Percentiles rank a stretch among this genome's conserved stretches.
Conservation (phyloP, 1,140 invertebrate species). For the Saccostrea cuccullata region DNA sequence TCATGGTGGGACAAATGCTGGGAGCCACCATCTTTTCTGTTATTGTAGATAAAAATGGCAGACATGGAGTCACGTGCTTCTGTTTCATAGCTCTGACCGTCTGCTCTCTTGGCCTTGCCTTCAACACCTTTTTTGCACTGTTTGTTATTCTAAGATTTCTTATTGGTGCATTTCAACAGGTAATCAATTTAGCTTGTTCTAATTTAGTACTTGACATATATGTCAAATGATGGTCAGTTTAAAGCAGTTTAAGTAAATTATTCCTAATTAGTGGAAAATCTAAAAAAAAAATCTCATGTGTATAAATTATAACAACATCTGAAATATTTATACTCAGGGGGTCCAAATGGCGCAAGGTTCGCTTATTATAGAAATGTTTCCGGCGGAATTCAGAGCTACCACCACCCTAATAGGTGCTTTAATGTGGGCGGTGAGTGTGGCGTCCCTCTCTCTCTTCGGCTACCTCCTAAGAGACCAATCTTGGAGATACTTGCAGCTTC, state of each 20-base stretch:
- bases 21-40: constrained; percentile 58
- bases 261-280: no score
- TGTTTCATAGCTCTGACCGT: neutral
- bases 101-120: neutral
- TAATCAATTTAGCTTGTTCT: neutral
- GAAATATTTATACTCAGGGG: constrained; percentile 32
- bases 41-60: constrained; percentile 63
- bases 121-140: neutral
- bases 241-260: no score
- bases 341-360: constrained; percentile 41
- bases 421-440: constrained; percentile 42
- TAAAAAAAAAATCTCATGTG: no score
- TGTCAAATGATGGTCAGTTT: no score
- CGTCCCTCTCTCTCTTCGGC: constrained; percentile 44
- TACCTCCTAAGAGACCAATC: constrained; percentile 49
- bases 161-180: constrained; percentile 25
- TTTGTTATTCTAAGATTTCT: neutral
- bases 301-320: no score
- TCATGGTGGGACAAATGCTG: constrained; percentile 61
- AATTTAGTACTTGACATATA: no score
- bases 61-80: constrained; percentile 55
- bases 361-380: constrained; percentile 55
- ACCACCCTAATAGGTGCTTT: constrained; percentile 40
- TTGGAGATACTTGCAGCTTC: constrained; percentile 62
- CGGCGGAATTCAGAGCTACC: constrained; percentile 39